phyloP scores from a whole-genome alignment of 2,113 vertebrate genomes.

The Calypte anna region DNA sequence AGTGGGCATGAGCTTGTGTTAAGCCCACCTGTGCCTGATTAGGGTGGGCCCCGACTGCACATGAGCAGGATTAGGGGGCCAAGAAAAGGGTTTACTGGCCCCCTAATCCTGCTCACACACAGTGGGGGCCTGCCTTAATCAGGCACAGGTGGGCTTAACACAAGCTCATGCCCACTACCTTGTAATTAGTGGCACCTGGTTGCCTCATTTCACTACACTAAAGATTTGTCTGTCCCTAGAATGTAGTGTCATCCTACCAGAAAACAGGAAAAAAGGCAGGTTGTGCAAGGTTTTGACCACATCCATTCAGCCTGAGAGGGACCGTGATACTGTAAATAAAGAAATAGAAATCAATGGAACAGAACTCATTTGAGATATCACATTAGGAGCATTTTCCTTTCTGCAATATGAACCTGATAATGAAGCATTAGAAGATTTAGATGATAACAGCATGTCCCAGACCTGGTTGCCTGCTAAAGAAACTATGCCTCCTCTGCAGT shows the following conservation, averaged over 20 bases:
- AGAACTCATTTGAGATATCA: background rate
- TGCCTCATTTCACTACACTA: too few species aligned
- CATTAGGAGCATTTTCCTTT: background rate
- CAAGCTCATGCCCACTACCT: too few species aligned
- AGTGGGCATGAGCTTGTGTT: too few species aligned
- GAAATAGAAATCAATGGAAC: background rate
- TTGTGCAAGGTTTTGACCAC: background rate
- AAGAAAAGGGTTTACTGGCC: too few species aligned
- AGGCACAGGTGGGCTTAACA: too few species aligned
- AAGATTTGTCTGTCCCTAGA: background rate
- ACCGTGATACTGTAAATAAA: background rate
- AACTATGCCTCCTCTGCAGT: background rate
- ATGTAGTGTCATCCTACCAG: background rate
- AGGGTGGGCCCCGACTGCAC: too few species aligned
- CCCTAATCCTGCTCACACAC: too few species aligned
- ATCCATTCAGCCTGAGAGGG: rapidly evolving
- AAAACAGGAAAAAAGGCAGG: background rate
- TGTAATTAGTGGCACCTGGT: too few species aligned
- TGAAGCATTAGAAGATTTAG: background rate
- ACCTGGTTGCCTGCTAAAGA: background rate
- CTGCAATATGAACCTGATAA: background rate
- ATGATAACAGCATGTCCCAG: background rate
- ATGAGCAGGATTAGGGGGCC: too few species aligned
- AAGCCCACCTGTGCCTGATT: too few species aligned
- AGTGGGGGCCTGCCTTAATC: too few species aligned